phyloP scores from a whole-genome alignment of 23 tunicate species.

The Halocynthia aurantium region DNA sequence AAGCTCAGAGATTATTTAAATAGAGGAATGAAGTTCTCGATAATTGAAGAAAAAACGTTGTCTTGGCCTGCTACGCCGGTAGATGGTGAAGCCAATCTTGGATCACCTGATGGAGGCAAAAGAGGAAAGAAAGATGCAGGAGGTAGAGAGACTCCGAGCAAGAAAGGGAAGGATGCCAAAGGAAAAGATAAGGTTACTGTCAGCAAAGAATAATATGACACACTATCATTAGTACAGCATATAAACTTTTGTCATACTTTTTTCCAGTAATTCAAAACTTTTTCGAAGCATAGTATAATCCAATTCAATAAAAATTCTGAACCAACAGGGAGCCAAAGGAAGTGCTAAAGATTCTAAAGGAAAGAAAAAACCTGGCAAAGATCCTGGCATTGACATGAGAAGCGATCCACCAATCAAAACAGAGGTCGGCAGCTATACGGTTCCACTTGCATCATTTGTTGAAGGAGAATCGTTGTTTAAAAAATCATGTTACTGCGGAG shows the following conservation, averaged over 20 bases:
- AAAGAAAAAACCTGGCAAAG: constrained; percentile 32
- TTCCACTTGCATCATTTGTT: constrained; percentile 27
- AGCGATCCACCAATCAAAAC: constrained; percentile 57
- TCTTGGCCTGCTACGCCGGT: constrained; percentile 58
- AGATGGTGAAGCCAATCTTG: constrained; percentile 14
- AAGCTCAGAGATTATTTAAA: constrained; percentile 41
- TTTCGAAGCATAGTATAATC: too few species aligned
- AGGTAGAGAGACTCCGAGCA: constrained; percentile 32
- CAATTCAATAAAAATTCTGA: neutral
- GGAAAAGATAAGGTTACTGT: constrained; percentile 43
- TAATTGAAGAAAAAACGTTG: constrained; percentile 19
- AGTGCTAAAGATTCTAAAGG: constrained; percentile 36
- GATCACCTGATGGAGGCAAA: constrained; percentile 18
- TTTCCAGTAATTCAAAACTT: too few species aligned
- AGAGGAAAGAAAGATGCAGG: constrained; percentile 28
- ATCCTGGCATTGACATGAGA: constrained; percentile 27
- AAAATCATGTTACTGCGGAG: constrained; percentile 51
- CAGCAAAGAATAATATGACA: too few species aligned
- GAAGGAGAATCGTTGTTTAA: constrained; percentile 44
- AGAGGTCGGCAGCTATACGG: constrained; percentile 31
- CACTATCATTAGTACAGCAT: neutral
- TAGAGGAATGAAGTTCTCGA: constrained; percentile 31
- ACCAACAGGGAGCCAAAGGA: constrained; percentile 27
- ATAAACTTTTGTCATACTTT: too few species aligned
- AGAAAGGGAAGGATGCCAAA: constrained; percentile 47